Evolutionary conservation across 23 tunicate genomes (phyloP).

Genomic region (Ascidia mentula): DNA sequence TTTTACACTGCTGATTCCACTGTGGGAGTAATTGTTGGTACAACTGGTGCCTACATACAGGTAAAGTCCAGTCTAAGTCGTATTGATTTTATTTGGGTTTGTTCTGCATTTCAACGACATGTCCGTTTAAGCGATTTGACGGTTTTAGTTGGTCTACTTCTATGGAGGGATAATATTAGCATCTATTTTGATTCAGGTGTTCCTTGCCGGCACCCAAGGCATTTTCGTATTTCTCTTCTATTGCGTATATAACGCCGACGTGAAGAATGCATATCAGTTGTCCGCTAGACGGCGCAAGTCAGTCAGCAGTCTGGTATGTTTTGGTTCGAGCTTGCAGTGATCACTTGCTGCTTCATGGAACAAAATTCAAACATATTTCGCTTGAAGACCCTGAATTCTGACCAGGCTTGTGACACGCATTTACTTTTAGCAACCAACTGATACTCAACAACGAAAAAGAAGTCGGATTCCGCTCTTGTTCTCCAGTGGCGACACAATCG

Average conservation of each 20-base stretch:
- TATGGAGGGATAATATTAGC: no score
- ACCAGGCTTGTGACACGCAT: not conserved
- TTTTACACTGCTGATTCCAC: conserved; percentile 21
- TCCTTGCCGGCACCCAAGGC: conserved; percentile 59
- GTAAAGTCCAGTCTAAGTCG: no score
- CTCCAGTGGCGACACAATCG: not conserved
- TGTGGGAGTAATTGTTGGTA: conserved; percentile 38
- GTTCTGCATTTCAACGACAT: no score
- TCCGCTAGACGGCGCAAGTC: conserved; percentile 54
- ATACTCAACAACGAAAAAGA: conserved; percentile 11
- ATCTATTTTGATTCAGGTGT: conserved; percentile 16
- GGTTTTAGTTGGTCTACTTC: no score
- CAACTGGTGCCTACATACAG: conserved; percentile 58
- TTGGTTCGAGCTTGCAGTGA: not conserved
- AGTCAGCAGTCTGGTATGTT: conserved; percentile 44
- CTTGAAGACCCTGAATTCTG: not conserved
- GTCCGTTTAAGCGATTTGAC: no score
- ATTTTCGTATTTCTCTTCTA: conserved; percentile 58
- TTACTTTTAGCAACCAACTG: conserved; percentile 5
- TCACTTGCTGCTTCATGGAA: not conserved
- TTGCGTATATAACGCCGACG: conserved; percentile 77
- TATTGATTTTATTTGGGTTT: no score
- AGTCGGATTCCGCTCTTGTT: conserved; percentile 37
- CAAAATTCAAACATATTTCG: no score
- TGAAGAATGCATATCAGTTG: conserved; percentile 41